Base-by-base conservation (phyloP, 2,113 vertebrate genomes). In the Microtus montanus region DNA sequence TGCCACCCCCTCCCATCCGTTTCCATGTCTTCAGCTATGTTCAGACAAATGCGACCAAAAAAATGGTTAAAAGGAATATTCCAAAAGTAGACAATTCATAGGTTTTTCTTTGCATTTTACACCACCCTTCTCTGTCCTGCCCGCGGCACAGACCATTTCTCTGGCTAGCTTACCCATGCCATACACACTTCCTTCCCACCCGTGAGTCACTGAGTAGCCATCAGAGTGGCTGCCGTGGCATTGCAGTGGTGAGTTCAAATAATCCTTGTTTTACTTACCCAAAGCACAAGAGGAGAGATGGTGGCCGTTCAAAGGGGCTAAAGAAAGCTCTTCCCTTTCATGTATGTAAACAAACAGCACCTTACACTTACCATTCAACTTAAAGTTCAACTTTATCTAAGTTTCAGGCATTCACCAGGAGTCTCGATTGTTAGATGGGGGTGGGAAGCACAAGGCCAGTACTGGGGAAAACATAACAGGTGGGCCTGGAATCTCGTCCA, bases 1-100 rank as follows among this genome's bases (percentile, higher is more conserved):
- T 3, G 7, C 6, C 20, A 58, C 10, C 3, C 1, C 5, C 41
- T 24, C 0, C 0, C 26, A 19, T 47, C 12, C 17, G 22, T 35
- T 33, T 17, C 80, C 11, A 8, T 24, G 30, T 61, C 58, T 90
- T 85, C 12, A 71, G 63, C 12, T 78, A 61, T n/a, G 38, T 52
- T 70, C 33, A 61, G 80, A 79, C 79, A 79, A 78, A 73, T 33
- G 22, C 10, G 33, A 61, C 35, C 15, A 33, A 33, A n/a, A 71
- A 89, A 26, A 2, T 35, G 30, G 24, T 9, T 52, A 24, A 68
- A 71, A 47, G 66, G 30, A 82, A 38, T 63, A 38, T 73, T n/a
- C 44, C 70, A 54, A 75, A 83, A 84, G 44, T 14, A 84, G 71
- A 12, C 20, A 77, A 73, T 44, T 47, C 35, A 44, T 20, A 44